Percentiles rank a stretch among this genome's conserved stretches.
These are phyloP conservation scores for Hylyphantes graminicola DNA, from an alignment of 1,140 invertebrate species.

Conservation along the genomic window DNA sequence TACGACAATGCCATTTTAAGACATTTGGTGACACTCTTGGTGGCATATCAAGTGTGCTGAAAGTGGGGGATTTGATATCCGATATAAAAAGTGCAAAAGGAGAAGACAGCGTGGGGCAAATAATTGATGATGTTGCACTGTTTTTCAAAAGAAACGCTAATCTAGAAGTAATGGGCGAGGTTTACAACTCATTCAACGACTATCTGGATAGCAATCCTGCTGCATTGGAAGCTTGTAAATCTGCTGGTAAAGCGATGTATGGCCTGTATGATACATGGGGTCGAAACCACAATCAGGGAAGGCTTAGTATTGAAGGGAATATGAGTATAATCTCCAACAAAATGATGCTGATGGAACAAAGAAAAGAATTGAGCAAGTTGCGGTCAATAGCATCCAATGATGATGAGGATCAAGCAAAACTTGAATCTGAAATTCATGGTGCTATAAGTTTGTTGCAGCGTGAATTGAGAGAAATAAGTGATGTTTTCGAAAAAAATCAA, in stretches of 20 bases:
- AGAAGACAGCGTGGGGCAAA: background rate
- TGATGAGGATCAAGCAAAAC: background rate
- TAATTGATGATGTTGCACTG: background rate
- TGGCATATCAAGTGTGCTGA: constrained; percentile 10
- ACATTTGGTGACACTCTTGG: constrained; percentile 4
- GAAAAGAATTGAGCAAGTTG: background rate
- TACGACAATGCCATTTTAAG: constrained; percentile 22
- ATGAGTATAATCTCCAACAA: background rate
- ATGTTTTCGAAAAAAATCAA: background rate
- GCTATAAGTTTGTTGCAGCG: background rate
- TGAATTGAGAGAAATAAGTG: constrained; percentile 24
- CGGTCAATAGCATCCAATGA: background rate
- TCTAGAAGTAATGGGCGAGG: background rate
- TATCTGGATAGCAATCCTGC: constrained; percentile 40
- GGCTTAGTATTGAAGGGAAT: background rate
- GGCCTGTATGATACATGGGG: constrained; percentile 16
- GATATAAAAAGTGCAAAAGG: background rate
- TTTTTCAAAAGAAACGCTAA: constrained; percentile 2
- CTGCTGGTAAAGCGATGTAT: constrained; percentile 23
- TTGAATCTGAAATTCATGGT: constrained; percentile 25
- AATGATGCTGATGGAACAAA: background rate
- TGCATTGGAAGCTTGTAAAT: constrained; percentile 33
- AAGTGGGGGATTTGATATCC: constrained; percentile 2
- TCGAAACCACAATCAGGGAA: background rate
- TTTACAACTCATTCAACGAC: constrained; percentile 7